Evolutionary conservation across 2,797 vertebrate species (phyloP), one percentile per base, ranked within the genome.

Genomic region (Poecilia wingei): DNA sequence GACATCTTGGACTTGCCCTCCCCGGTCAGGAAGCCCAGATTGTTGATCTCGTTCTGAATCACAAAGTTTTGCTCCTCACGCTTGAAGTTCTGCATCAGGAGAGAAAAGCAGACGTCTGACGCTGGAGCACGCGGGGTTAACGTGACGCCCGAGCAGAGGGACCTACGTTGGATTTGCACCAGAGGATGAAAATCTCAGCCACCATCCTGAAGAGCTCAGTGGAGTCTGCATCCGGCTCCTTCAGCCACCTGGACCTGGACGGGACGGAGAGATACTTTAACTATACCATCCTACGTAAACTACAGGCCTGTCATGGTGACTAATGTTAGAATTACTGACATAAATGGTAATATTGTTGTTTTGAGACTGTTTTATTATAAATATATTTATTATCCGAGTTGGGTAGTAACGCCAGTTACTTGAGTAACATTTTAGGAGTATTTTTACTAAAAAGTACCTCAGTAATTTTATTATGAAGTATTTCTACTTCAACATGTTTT

Each of bases 51-150:
- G 93, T 99, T 99, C 92, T 99, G 98, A 93, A 99, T 98, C 87
- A 99, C 98, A 96, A 99, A 99, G 95, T 99, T 99, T 92, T 99
- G 98, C 94, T 99, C 98, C 94, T 99, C 98, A 87, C 98, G 96
- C 94, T 99, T 99, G 91, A 99, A 99, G 94, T 99, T 99, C 98
- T 99, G 82, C 69, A 82, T 12, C 12, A 79, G 51, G 79, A 1
- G 5, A 81, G 2, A 73, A 88, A 28, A 69, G 51, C 45, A 53
- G 0, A 49, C 0, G 16, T 31, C 16, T 45, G 28, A 13, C n/a
- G 8, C 25, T 33, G 3, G 1, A 5, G 8, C 28, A 2, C 10
- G 22, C 51, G 6, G 0, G 6, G 6, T 74, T 8, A 68, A 10
- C 14, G 18, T 47, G 20, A 47, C 57, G 2, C 70, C 0, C 51